Percentiles rank a stretch among this genome's conserved stretches.
Evolutionary conservation across 2,113 vertebrate species (phyloP).

Genomic region (Hyperopisus bebe): DNA sequence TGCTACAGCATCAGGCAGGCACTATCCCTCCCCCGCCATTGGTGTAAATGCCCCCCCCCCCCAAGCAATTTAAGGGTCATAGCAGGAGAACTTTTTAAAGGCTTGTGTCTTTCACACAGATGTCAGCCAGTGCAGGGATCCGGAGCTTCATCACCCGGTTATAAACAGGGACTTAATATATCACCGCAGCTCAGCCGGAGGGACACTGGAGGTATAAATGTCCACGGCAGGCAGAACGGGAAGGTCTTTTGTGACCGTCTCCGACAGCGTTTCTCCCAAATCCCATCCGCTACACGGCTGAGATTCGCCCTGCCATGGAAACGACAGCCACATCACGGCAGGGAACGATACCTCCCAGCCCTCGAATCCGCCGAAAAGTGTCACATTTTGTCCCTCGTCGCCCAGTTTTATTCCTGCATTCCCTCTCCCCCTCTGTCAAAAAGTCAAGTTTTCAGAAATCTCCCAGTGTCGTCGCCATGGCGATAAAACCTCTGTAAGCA

Average conservation of each 20-base stretch:
- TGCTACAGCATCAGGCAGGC: background rate
- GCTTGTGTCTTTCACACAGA: background rate
- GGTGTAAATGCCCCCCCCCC: background rate
- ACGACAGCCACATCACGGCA: background rate
- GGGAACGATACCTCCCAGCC: too few relatives aligned
- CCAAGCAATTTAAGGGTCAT: background rate
- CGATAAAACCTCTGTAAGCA: background rate
- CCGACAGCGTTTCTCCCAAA: background rate
- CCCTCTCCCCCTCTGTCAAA: slow-evolving; percentile 7
- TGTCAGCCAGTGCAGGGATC: background rate
- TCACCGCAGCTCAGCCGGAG: background rate
- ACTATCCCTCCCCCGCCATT: background rate
- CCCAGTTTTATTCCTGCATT: background rate
- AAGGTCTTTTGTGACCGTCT: background rate
- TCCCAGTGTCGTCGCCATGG: background rate
- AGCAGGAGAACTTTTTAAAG: background rate
- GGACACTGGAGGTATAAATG: background rate
- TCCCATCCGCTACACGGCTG: background rate
- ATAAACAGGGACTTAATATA: background rate
- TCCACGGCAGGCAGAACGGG: background rate
- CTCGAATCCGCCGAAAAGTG: background rate
- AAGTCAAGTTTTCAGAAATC: background rate
- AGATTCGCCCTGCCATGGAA: background rate
- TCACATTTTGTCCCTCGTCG: background rate
- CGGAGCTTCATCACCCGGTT: background rate